A percentile compares a stretch with the other conserved stretches of the same genome.
Conservation (phyloP, 2,113 vertebrate genomes). For the Oreochromis tanganicae region DNA sequence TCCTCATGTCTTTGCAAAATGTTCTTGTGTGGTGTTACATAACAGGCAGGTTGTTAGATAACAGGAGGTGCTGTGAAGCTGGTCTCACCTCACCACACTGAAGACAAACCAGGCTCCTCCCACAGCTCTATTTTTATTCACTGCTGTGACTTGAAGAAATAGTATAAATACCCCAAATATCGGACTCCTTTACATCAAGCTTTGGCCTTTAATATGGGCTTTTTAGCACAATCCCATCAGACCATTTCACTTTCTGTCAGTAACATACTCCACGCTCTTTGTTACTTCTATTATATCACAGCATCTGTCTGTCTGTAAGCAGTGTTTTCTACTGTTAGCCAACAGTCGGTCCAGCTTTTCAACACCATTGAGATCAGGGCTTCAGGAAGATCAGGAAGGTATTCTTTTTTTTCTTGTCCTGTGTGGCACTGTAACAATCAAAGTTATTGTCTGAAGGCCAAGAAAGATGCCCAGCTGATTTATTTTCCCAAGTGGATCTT, state of each 20-base stretch:
- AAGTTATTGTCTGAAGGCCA: too few species aligned
- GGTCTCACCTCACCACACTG: neutral
- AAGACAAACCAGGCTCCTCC: neutral
- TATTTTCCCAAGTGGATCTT: too few species aligned
- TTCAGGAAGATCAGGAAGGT: too few species aligned
- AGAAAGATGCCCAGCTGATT: too few species aligned
- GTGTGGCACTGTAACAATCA: too few species aligned
- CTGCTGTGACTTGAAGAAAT: neutral
- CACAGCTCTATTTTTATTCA: neutral
- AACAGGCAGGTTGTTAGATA: slow-evolving; percentile 17
- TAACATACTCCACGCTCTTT: neutral
- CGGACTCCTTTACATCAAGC: neutral
- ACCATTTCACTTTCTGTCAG: neutral
- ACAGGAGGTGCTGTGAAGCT: neutral
- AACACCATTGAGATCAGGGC: too few species aligned
- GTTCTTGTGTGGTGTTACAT: neutral
- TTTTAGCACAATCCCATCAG: neutral
- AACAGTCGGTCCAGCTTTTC: neutral
- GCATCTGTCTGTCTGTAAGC: neutral
- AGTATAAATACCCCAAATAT: neutral
- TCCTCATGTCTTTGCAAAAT: neutral
- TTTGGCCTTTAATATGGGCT: neutral
- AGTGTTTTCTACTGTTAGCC: neutral
- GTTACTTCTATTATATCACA: neutral
- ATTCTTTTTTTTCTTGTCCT: too few species aligned